These are phyloP conservation scores for Lasioglossum leucozonium DNA, from an alignment of 2,888 invertebrate species.

Conservation along the genomic window DNA sequence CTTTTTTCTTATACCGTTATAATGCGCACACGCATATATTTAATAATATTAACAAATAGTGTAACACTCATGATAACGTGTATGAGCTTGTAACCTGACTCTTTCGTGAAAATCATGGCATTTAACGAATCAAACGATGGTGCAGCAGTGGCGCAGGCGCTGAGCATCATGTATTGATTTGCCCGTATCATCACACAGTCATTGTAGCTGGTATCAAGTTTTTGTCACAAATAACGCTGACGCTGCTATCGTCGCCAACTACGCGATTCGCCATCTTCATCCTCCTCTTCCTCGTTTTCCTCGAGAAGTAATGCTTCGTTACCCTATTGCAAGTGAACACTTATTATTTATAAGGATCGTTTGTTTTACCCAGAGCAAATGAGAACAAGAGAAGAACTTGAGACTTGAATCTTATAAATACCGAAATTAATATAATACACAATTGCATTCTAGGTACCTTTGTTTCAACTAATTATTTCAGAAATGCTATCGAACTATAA, in stretches of 20 bases:
- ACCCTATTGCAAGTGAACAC: conserved; percentile 70
- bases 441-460: not conserved
- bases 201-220: conserved; percentile 73
- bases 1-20: conserved; percentile 54
- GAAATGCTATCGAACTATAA: not conserved
- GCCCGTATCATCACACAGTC: conserved; percentile 69
- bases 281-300: conserved; percentile 94
- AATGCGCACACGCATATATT: conserved; percentile 63
- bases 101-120: conserved; percentile 72
- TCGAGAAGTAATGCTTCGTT: conserved; percentile 89
- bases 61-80: conserved; percentile 81
- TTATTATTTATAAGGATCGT: not conserved
- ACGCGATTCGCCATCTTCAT: conserved; percentile 92
- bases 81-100: conserved; percentile 72
- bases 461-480: conserved; percentile 2
- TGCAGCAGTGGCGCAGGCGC: conserved; percentile 72
- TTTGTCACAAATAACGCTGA: conserved; percentile 72
- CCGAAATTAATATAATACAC: not conserved
- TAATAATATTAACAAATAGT: conserved; percentile 80
- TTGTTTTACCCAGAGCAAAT: not conserved
- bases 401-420: not conserved
- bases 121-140: conserved; percentile 72
- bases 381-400: not conserved
- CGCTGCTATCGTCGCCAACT: conserved; percentile 94
- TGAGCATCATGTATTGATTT: conserved; percentile 67